Evolutionary conservation across 2,888 invertebrate genomes (phyloP).

Genomic region (Caenorhabditis sp.): DNA sequence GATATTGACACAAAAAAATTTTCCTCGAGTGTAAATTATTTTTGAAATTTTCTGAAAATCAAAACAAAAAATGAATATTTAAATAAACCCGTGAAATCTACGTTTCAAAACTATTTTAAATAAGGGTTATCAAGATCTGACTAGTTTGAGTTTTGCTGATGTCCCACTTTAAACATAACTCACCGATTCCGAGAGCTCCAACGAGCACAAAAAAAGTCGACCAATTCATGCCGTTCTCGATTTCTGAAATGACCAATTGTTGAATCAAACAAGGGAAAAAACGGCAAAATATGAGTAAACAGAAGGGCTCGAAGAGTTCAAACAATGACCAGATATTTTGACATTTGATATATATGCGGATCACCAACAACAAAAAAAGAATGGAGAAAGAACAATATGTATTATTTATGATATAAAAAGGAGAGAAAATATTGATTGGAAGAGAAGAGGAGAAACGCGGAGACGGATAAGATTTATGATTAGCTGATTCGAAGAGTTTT

Average conservation of each 20-base stretch:
- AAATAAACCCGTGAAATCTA: too few species aligned
- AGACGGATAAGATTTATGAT: not conserved
- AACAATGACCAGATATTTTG: not conserved
- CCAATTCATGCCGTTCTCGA: not conserved
- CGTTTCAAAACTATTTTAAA: too few species aligned
- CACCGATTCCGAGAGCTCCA: not conserved
- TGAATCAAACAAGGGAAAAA: not conserved
- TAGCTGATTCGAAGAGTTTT: not conserved
- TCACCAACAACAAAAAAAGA: too few species aligned
- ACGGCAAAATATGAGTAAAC: not conserved
- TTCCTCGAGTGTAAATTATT: too few species aligned
- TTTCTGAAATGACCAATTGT: not conserved
- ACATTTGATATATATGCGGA: not conserved
- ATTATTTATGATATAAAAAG: not conserved
- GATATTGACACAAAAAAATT: not conserved
- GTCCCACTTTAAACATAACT: not conserved
- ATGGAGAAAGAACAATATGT: not conserved
- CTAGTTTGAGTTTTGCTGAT: too few species aligned
- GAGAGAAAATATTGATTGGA: not conserved
- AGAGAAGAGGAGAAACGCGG: not conserved
- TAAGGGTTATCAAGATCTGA: too few species aligned
- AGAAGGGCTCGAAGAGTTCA: not conserved
- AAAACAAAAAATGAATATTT: too few species aligned
- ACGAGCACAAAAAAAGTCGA: not conserved
- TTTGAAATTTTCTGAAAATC: not conserved